Conservation (phyloP, 2,113 vertebrate species). For the Rattus rattus region DNA sequence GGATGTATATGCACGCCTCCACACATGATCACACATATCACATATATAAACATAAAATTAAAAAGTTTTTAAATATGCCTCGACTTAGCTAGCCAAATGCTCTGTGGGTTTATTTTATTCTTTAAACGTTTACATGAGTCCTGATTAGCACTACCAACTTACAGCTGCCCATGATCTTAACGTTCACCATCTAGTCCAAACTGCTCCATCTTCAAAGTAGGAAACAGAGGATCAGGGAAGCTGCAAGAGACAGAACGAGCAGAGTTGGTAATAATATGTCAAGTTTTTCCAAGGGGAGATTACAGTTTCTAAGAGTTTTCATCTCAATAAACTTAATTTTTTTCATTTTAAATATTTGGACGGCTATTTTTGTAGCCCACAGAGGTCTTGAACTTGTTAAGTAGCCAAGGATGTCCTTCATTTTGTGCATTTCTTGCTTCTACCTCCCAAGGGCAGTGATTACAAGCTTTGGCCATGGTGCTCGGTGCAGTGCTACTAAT, state of each 20-base stretch:
- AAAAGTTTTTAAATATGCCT: background rate
- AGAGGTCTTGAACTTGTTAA: background rate
- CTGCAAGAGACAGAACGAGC: background rate
- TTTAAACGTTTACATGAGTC: conserved; percentile 47
- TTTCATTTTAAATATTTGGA: too few relatives aligned
- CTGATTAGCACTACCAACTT: background rate
- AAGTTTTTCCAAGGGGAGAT: background rate
- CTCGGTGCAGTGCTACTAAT: background rate
- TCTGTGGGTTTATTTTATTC: conserved; percentile 27
- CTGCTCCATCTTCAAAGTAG: background rate
- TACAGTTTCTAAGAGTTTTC: background rate
- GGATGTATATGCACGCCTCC: background rate
- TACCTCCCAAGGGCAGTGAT: background rate
- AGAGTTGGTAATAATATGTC: background rate
- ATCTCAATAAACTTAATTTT: background rate
- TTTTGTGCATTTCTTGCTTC: too few relatives aligned
- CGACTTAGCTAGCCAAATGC: background rate
- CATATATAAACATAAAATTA: background rate
- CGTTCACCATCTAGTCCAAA: conserved; percentile 23
- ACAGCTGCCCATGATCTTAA: conserved; percentile 19
- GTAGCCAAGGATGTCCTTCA: background rate
- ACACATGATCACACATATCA: background rate
- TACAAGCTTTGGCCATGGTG: background rate
- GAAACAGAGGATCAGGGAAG: background rate
- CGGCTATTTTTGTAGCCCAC: background rate